Percentiles rank a stretch among this genome's conserved stretches.
These are phyloP conservation scores for Acanthurus lineatus DNA, from an alignment of 2,797 vertebrate genomes.

Conservation along the genomic window DNA sequence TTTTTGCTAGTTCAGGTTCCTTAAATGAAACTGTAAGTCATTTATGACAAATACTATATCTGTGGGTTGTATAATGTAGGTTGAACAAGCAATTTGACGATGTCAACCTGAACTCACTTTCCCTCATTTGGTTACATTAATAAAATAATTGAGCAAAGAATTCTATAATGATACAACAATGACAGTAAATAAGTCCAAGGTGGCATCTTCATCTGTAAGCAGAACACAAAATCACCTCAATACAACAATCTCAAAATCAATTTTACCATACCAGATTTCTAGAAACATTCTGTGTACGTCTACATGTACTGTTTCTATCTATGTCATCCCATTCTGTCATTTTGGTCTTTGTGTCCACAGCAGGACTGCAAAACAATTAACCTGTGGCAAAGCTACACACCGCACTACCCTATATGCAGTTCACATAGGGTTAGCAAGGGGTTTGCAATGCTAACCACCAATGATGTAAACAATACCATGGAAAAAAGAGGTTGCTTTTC, in stretches of 20 bases:
- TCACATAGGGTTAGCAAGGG: background rate
- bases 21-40: background rate
- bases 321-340: constrained; percentile 1
- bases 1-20: background rate
- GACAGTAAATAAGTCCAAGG: background rate
- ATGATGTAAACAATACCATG: constrained; percentile 12
- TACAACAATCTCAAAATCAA: background rate
- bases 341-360: constrained; percentile 9
- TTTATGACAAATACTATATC: background rate
- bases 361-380: constrained; percentile 23
- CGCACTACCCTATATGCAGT: background rate
- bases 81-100: background rate
- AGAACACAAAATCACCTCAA: background rate
- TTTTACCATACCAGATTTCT: background rate
- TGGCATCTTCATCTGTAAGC: background rate
- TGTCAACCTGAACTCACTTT: background rate
- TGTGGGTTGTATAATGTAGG: background rate
- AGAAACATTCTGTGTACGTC: constrained; percentile 11
- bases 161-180: background rate
- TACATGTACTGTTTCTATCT: constrained; percentile 9
- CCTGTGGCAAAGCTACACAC: constrained; percentile 1
- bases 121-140: background rate
- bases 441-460: background rate
- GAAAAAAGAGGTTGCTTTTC: constrained; percentile 17
- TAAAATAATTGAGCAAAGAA: background rate